Evolutionary conservation across 2,113 vertebrate species (phyloP).

Genomic region (Acrocephalus kingi): DNA sequence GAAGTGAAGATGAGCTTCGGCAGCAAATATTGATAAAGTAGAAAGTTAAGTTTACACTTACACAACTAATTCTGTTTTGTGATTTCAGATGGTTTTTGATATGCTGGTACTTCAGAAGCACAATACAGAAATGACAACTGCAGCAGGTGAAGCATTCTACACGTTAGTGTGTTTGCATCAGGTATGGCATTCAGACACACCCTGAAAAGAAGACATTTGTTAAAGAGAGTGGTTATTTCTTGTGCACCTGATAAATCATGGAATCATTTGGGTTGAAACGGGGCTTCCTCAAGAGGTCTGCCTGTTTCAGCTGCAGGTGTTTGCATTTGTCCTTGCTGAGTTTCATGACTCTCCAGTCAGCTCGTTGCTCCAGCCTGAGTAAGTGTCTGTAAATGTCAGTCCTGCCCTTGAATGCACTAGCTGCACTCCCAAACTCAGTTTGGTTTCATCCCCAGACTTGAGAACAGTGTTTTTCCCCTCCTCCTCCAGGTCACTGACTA

Average conservation of each 20-base stretch:
- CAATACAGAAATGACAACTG: constrained; percentile 97
- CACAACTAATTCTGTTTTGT: not conserved
- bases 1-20: not conserved
- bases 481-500: not conserved
- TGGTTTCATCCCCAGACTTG: not conserved
- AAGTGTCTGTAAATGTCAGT: not conserved
- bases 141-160: constrained; percentile 97
- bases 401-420: not conserved
- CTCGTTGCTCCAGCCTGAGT: not conserved
- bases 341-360: not conserved
- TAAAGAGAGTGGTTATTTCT: not conserved
- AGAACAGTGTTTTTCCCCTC: not conserved
- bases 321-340: not conserved
- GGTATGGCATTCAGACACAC: constrained; percentile 66
- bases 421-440: not conserved
- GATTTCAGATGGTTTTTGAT: constrained; percentile 94
- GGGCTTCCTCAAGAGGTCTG: not conserved
- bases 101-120: constrained; percentile 99
- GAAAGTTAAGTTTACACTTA: not conserved
- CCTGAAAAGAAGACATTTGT: not conserved
- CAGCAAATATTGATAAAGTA: not conserved
- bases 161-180: constrained; percentile 96
- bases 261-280: not conserved
- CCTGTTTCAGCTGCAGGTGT: not conserved
- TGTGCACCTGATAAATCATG: not conserved